These are phyloP conservation scores for Otus scops DNA, from an alignment of 2,797 vertebrate species.

Conservation along the genomic window DNA sequence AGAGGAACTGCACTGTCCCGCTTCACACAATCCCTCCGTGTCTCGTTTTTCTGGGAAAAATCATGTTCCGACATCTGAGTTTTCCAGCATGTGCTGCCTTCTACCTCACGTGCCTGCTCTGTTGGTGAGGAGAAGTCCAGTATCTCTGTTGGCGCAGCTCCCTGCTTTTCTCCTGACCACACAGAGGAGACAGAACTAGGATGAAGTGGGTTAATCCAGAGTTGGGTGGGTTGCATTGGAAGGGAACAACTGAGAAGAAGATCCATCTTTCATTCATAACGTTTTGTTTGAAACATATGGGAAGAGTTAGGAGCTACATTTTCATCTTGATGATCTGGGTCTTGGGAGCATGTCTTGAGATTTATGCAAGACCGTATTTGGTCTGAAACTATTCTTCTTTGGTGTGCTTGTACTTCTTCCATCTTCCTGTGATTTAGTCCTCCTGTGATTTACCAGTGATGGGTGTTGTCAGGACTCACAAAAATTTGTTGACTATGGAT, in stretches of 20 bases:
- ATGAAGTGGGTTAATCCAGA: neutral
- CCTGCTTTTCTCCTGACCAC: neutral
- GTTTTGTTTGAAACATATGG: conserved; percentile 2
- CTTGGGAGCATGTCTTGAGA: neutral
- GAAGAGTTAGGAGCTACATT: conserved; percentile 20
- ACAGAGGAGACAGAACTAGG: neutral
- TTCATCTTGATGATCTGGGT: conserved; percentile 15
- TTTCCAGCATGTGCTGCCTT: neutral
- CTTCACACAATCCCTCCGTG: neutral
- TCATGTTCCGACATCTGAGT: neutral
- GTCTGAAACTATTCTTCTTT: neutral
- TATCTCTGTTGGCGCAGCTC: neutral
- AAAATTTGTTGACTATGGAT: neutral
- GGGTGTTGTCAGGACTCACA: neutral
- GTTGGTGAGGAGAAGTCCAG: neutral
- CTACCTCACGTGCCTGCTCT: neutral
- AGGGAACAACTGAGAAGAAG: neutral
- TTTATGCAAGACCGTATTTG: neutral
- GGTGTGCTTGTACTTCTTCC: neutral
- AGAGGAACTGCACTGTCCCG: neutral
- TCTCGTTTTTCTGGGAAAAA: neutral
- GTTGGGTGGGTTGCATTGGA: neutral
- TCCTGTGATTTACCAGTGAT: neutral
- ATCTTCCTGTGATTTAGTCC: neutral
- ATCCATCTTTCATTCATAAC: conserved; percentile 21